phyloP scores from a whole-genome alignment of 2,797 vertebrate species.

The Triplophysa bombifrons region DNA sequence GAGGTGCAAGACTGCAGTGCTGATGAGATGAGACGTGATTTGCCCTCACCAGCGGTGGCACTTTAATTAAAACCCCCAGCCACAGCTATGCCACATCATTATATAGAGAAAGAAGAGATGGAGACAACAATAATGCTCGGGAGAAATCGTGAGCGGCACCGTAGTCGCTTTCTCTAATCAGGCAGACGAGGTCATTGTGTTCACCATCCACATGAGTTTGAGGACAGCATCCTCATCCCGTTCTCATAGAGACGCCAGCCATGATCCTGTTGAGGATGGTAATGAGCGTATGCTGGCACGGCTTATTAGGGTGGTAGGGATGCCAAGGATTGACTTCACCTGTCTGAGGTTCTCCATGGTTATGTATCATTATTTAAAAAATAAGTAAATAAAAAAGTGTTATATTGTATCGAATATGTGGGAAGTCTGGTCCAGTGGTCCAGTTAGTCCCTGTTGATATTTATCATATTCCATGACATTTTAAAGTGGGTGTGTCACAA shows the following conservation, averaged over 20 bases:
- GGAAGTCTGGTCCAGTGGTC: not conserved
- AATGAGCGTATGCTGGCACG: slow-evolving; percentile 42
- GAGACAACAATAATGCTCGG: slow-evolving; percentile 36
- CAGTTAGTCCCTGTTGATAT: not conserved
- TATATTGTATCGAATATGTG: not conserved
- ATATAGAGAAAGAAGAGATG: slow-evolving; percentile 63
- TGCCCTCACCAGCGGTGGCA: slow-evolving; percentile 62
- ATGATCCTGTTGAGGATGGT: slow-evolving; percentile 18
- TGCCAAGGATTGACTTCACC: not conserved
- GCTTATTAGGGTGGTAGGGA: slow-evolving; percentile 40
- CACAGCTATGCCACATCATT: slow-evolving; percentile 69
- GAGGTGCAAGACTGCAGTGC: slow-evolving; percentile 54
- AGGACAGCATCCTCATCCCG: not conserved
- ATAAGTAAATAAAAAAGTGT: not conserved
- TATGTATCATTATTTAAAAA: slow-evolving; percentile 4
- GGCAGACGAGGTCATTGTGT: slow-evolving; percentile 45
- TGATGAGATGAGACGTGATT: slow-evolving; percentile 64
- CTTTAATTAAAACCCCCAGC: slow-evolving; percentile 66
- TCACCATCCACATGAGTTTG: slow-evolving; percentile 26
- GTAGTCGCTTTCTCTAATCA: slow-evolving; percentile 47
- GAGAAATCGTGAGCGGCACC: slow-evolving; percentile 49
- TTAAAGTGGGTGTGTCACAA: no score
- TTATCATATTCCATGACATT: not conserved
- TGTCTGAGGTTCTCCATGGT: slow-evolving; percentile 9
- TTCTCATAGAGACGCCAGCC: slow-evolving; percentile 16